Percentiles rank a stretch among this genome's conserved stretches.
Evolutionary conservation across 2,113 vertebrate species (phyloP).

Genomic region (Catharus bicknelli): DNA sequence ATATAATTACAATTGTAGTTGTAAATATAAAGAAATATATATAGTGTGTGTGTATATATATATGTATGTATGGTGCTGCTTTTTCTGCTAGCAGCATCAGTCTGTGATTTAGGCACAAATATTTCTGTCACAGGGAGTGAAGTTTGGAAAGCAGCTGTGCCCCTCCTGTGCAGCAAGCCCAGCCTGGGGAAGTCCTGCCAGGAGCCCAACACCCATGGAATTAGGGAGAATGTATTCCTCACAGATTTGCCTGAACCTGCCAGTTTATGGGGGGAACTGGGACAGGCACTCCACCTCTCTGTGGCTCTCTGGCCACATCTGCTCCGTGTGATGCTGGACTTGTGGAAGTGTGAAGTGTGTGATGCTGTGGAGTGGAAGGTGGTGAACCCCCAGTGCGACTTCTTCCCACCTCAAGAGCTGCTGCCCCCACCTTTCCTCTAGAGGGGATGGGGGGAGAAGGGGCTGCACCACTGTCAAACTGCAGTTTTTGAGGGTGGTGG

Average conservation of each 20-base stretch:
- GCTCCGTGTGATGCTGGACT: accelerated
- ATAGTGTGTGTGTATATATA: accelerated
- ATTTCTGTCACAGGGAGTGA: background rate
- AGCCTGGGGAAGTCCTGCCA: background rate
- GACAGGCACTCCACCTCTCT: accelerated
- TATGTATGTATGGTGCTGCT: accelerated
- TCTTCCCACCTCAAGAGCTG: background rate
- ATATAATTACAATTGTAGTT: background rate
- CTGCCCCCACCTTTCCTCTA: background rate
- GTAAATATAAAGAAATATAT: background rate
- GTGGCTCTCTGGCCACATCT: background rate
- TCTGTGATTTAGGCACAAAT: background rate
- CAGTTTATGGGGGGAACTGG: background rate
- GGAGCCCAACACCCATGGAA: accelerated
- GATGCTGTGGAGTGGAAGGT: background rate
- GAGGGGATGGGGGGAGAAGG: background rate
- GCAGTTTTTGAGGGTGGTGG: background rate
- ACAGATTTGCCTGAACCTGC: background rate
- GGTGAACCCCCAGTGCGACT: accelerated
- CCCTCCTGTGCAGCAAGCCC: background rate
- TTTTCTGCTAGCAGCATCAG: background rate
- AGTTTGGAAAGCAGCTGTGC: background rate
- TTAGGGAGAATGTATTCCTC: background rate
- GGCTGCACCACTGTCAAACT: background rate
- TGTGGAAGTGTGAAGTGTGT: accelerated